Evolutionary conservation across 2,888 invertebrate genomes (phyloP).

Genomic region (Tortrix viridana): DNA sequence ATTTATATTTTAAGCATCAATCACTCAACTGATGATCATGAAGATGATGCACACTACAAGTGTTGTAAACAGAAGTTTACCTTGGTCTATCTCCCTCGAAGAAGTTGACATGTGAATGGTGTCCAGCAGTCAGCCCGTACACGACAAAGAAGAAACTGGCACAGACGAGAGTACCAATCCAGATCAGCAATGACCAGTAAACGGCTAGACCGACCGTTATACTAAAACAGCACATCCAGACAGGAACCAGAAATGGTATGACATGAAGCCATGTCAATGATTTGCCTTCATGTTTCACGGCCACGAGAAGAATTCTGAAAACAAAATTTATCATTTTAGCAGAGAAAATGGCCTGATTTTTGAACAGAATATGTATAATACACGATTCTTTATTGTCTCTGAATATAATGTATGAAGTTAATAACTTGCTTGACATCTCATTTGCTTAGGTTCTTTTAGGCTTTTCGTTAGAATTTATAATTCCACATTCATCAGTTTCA

Average conservation of each 20-base stretch:
- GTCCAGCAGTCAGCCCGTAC: conserved; percentile 90
- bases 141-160: conserved; percentile 86
- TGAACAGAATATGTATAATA: too few species aligned
- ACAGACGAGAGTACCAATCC: conserved; percentile 79
- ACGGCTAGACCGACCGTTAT: conserved; percentile 55
- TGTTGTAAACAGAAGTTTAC: conserved; percentile 59
- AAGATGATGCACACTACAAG: too few species aligned
- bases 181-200: conserved; percentile 71
- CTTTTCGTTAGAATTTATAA: too few species aligned
- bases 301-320: conserved; percentile 54
- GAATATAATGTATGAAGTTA: too few species aligned
- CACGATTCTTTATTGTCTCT: too few species aligned
- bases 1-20: too few species aligned
- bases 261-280: conserved; percentile 54
- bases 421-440: too few species aligned
- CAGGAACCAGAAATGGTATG: conserved; percentile 67
- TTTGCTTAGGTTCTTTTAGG: too few species aligned
- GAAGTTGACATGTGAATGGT: conserved; percentile 91
- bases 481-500: too few species aligned
- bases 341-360: too few species aligned
- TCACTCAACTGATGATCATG: too few species aligned
- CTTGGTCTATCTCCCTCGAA: conserved; percentile 91
- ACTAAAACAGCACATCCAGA: conserved; percentile 70
- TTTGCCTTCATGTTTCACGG: conserved; percentile 57
- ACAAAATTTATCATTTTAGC: not conserved